Percentiles rank a stretch among this genome's conserved stretches.
These are phyloP conservation scores for Actinernus sp. DNA, from an alignment of 92 coral and sea anemone species.

Conservation along the genomic window DNA sequence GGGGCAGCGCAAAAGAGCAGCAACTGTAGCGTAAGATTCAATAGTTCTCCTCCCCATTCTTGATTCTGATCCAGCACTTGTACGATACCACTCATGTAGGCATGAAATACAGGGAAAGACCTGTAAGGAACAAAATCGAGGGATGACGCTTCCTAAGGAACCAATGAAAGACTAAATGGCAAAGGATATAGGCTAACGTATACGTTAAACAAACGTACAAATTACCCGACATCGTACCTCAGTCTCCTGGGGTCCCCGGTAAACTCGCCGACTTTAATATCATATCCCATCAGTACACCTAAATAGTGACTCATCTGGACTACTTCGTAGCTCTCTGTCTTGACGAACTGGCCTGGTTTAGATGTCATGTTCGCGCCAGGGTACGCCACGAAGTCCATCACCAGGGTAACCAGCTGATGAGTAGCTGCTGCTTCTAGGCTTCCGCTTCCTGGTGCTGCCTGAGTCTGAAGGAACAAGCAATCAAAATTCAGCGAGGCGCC, in stretches of 20 bases:
- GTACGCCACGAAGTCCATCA: constrained; percentile 94
- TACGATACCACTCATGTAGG: constrained; percentile 95
- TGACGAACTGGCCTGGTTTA: constrained; percentile 66
- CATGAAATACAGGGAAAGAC: constrained; percentile 96
- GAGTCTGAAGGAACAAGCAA: constrained; percentile 20
- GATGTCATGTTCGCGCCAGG: constrained; percentile 82
- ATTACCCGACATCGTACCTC: constrained; percentile 56
- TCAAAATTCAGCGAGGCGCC: too few species aligned
- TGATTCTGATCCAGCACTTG: constrained; percentile 96
- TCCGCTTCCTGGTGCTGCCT: constrained; percentile 26
- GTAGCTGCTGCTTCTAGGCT: constrained; percentile 96
- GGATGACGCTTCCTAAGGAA: too few species aligned
- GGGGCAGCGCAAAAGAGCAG: constrained; percentile 98
- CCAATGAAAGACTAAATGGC: background rate
- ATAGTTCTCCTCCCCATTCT: constrained; percentile 93
- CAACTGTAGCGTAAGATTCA: constrained; percentile 91
- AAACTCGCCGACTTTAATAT: constrained; percentile 94
- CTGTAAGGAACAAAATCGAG: constrained; percentile 41
- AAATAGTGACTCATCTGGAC: constrained; percentile 94
- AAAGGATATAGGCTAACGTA: too few species aligned
- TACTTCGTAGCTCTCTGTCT: constrained; percentile 91
- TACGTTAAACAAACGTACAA: too few species aligned
- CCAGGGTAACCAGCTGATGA: constrained; percentile 91
- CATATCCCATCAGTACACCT: constrained; percentile 97
- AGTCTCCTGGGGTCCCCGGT: constrained; percentile 94